phyloP scores from a whole-genome alignment of 2,888 invertebrate genomes.

The Ophioninae sp. region DNA sequence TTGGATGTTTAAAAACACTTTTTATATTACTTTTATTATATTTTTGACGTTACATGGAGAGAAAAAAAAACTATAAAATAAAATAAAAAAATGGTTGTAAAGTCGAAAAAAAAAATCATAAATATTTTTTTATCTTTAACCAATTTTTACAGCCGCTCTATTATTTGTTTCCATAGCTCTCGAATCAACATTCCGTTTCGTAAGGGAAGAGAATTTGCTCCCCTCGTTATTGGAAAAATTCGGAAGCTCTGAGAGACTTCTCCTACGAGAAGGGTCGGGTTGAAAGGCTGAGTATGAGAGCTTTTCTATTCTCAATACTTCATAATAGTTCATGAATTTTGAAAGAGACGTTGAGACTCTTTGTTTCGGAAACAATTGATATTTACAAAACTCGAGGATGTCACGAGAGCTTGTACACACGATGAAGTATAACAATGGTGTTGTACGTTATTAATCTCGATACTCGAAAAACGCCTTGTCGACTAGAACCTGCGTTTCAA shows the following conservation, averaged over 20 bases:
- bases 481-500: constrained; percentile 37
- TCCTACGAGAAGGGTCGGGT: neutral
- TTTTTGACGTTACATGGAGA: too few relatives aligned
- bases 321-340: constrained; percentile 60
- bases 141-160: too few relatives aligned
- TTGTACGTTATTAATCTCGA: constrained; percentile 35
- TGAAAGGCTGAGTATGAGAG: neutral
- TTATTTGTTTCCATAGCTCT: too few relatives aligned
- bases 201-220: constrained; percentile 1
- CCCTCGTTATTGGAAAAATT: constrained; percentile 13
- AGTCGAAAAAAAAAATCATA: too few relatives aligned
- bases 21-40: too few relatives aligned
- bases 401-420: constrained; percentile 32
- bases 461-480: constrained; percentile 53
- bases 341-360: constrained; percentile 39
- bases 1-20: too few relatives aligned
- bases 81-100: too few relatives aligned
- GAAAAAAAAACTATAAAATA: too few relatives aligned
- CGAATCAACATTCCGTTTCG: neutral
- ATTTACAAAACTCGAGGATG: constrained; percentile 57
- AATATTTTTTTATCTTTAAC: too few relatives aligned
- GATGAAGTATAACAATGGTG: constrained; percentile 16
- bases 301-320: constrained; percentile 1
- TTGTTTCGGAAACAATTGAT: constrained; percentile 58
- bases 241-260: neutral